Evolutionary conservation across 2,888 invertebrate genomes (phyloP).

Genomic region (Stenchaetothrips biformis): DNA sequence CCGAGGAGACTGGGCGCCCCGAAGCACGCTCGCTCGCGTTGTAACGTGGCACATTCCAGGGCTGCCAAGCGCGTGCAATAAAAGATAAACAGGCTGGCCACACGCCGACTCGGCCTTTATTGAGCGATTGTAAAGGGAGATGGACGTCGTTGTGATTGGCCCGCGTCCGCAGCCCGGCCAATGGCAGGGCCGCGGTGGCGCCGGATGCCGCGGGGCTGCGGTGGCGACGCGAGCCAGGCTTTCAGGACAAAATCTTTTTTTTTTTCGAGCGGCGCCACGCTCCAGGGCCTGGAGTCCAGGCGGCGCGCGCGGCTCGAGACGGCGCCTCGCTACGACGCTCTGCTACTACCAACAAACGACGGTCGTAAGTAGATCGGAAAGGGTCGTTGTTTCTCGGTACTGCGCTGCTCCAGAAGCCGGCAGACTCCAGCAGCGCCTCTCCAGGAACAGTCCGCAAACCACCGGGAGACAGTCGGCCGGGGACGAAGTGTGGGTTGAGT

Average conservation of each 20-base stretch:
- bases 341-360: slow-evolving; percentile 6
- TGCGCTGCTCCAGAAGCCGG: neutral
- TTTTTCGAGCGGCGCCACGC: neutral
- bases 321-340: neutral
- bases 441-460: too few relatives aligned
- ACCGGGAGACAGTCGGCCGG: too few relatives aligned
- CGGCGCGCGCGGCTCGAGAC: neutral
- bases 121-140: neutral
- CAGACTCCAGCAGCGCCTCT: too few relatives aligned
- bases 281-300: neutral
- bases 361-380: neutral
- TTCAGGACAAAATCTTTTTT: too few relatives aligned
- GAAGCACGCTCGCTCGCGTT: neutral
- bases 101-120: slow-evolving; percentile 16
- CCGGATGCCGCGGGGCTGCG: too few relatives aligned
- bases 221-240: too few relatives aligned
- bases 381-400: neutral
- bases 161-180: too few relatives aligned
- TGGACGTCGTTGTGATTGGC: too few relatives aligned
- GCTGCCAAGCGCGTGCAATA: slow-evolving; percentile 10
- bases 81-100: slow-evolving; percentile 16
- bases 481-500: too few relatives aligned
- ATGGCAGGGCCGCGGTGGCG: too few relatives aligned
- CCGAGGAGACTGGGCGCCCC: slow-evolving; percentile 12
- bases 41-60: slow-evolving; percentile 17